Evolutionary conservation across 2,113 vertebrate genomes (phyloP), one percentile per base, ranked within the genome.

Genomic region (Catharus bicknelli): DNA sequence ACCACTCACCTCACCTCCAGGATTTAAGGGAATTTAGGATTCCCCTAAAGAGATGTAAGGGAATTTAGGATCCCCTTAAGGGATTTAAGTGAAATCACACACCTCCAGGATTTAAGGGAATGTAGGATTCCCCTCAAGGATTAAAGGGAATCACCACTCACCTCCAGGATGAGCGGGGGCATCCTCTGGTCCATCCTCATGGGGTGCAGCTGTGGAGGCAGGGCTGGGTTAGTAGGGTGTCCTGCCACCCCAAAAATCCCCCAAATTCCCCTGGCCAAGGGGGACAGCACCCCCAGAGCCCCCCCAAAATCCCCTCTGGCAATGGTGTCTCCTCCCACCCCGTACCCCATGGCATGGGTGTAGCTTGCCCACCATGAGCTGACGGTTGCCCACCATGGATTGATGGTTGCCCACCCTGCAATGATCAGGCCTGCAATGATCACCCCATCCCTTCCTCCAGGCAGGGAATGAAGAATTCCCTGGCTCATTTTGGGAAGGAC

Each of bases 181-280:
- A 96, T 94, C 72, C 94, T 62, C 74, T 89, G 95, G 54, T 96
- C 96, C 96, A 96, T 96, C 94, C 94, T 94, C 94, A 96, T 86
- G 7, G 96, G 93, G 78, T 95, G 93, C 79, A 96, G 93, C 96
- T 96, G 95, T 29, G 70, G 55, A 96, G 68, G 88, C 69, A 96
- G 77, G 9, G 34, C 16, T 70, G 62, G 11, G 84, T 96, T 91
- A 96, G 42, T 82, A 32, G 27, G 51, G 42, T 3, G 10, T 16
- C 42, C 69, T 58, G 13, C 23, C 50, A 22, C 34, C 23, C 51
- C 27, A 1, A 27, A 30, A 4, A 13, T 2, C 7, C 45, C 45
- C n/a, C 45, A 50, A 0, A 58, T 10, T 30, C 20, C 54, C 62
- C 18, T 1, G 6, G 27, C 53, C 16, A 4, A 11, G 66, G 34